Evolutionary conservation across 2,797 vertebrate species (phyloP).

Genomic region (Rhinophrynus dorsalis): DNA sequence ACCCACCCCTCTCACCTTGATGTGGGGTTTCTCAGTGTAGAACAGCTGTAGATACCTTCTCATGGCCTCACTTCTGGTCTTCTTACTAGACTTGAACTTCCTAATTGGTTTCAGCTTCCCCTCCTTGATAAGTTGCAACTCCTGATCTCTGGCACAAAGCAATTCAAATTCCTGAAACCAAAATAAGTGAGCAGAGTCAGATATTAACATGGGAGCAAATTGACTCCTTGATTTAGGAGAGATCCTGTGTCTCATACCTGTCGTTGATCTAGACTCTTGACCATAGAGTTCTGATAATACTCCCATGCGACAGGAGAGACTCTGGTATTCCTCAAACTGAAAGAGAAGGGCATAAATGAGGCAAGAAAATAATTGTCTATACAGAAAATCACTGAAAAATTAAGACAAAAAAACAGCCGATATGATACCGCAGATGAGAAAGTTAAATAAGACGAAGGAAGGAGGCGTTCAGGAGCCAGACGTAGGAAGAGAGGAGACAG

Average conservation of each 20-base stretch:
- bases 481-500: too few relatives aligned
- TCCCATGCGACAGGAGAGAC: too few relatives aligned
- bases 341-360: too few relatives aligned
- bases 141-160: background rate
- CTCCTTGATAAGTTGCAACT: background rate
- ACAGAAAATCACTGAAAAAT: too few relatives aligned
- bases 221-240: too few relatives aligned
- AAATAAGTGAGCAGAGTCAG: background rate
- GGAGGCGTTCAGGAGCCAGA: too few relatives aligned
- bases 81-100: background rate
- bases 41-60: background rate
- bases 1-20: background rate
- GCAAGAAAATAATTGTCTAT: too few relatives aligned
- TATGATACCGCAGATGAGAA: too few relatives aligned
- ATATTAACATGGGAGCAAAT: background rate
- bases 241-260: background rate
- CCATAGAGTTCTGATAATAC: too few relatives aligned
- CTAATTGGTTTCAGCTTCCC: background rate
- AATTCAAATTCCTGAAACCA: background rate
- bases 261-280: background rate
- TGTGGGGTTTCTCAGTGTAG: background rate
- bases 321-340: too few relatives aligned
- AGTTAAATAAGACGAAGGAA: too few relatives aligned
- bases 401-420: too few relatives aligned
- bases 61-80: conserved; percentile 2